Conservation (phyloP, 2,888 invertebrate genomes). For the Galerucella pusilla region DNA sequence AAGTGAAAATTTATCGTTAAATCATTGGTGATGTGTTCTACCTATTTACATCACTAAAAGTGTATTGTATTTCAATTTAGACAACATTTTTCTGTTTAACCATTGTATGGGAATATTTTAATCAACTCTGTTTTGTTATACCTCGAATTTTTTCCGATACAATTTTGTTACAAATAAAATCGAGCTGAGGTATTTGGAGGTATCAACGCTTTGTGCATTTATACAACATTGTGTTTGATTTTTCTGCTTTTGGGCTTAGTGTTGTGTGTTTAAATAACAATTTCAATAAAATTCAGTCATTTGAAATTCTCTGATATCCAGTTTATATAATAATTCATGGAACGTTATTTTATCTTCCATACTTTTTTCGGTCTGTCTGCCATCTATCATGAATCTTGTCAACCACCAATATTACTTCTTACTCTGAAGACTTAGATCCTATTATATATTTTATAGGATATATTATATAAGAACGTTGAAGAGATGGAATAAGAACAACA, state of each 20-base stretch:
- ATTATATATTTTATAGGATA: not conserved
- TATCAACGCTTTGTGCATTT: not conserved
- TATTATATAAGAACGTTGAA: not conserved
- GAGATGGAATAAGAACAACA: not conserved
- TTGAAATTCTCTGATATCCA: too few species aligned
- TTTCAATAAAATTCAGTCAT: too few species aligned
- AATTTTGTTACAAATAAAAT: not conserved
- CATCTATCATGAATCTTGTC: slow-evolving; percentile 7
- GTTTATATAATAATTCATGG: too few species aligned
- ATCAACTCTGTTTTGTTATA: not conserved
- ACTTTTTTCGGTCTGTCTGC: not conserved
- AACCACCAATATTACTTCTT: not conserved
- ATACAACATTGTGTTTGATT: not conserved
- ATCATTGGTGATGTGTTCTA: too few species aligned
- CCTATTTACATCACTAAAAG: too few species aligned
- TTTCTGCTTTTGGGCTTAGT: too few species aligned
- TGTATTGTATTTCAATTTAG: too few species aligned
- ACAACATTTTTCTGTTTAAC: too few species aligned
- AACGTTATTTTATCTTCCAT: not conserved
- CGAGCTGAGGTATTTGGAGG: not conserved
- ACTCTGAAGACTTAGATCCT: not conserved
- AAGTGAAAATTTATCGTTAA: too few species aligned
- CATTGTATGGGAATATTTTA: too few species aligned
- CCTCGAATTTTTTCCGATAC: not conserved
- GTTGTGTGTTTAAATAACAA: too few species aligned